Evolutionary conservation across 2,888 invertebrate species (phyloP).

Genomic region (Emmelina monodactyla): DNA sequence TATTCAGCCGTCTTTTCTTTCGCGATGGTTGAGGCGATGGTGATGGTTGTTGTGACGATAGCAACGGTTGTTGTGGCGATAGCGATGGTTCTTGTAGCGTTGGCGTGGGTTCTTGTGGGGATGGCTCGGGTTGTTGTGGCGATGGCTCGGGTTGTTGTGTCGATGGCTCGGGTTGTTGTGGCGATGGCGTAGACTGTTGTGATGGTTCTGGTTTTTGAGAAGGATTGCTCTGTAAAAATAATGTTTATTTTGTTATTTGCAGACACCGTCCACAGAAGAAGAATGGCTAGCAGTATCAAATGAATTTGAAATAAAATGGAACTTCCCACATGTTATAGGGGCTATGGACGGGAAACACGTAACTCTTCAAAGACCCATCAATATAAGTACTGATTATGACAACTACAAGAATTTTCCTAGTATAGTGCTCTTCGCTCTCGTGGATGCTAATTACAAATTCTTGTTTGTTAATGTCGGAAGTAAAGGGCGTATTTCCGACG

Average conservation of each 20-base stretch:
- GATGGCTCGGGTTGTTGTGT: constrained; percentile 1
- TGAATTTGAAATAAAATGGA: constrained; percentile 11
- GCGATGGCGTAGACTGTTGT: constrained; percentile 2
- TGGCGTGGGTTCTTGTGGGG: constrained; percentile 7
- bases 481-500: constrained; percentile 17
- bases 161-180: constrained; percentile 2
- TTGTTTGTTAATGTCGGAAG: constrained; percentile 16
- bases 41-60: constrained; percentile 6
- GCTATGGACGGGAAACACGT: constrained; percentile 17
- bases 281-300: constrained; percentile 11
- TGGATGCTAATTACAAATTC: constrained; percentile 17
- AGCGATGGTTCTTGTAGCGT: constrained; percentile 5
- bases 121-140: constrained; percentile 7
- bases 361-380: constrained; percentile 12
- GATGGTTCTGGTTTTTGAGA: constrained; percentile 1
- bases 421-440: constrained; percentile 15
- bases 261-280: constrained; percentile 13
- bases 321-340: constrained; percentile 12
- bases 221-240: constrained; percentile 7
- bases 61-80: constrained; percentile 7
- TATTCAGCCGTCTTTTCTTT: constrained; percentile 12
- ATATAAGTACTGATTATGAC: constrained; percentile 4
- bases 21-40: constrained; percentile 8
- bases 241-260: constrained; percentile 9
- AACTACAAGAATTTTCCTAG: constrained; percentile 14